Evolutionary conservation across 2,113 vertebrate genomes (phyloP).

Genomic region (Ptyas mucosa): DNA sequence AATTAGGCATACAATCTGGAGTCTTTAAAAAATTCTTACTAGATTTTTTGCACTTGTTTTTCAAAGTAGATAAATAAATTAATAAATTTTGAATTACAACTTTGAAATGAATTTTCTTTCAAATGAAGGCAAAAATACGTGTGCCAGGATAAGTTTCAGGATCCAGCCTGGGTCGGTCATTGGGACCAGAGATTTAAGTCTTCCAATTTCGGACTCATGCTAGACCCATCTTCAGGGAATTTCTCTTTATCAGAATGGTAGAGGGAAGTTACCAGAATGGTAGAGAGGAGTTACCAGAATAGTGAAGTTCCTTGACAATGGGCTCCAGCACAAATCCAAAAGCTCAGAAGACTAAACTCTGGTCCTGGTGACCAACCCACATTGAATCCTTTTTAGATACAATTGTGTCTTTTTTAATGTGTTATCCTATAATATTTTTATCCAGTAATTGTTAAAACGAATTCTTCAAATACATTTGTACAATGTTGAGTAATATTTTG

Average conservation of each 20-base stretch:
- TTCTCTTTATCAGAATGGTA: background rate
- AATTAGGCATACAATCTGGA: background rate
- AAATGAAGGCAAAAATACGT: background rate
- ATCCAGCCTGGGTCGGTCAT: background rate
- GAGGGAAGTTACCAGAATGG: background rate
- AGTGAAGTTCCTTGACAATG: background rate
- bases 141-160: background rate
- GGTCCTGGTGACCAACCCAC: background rate
- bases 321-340: background rate
- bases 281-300: background rate
- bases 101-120: background rate
- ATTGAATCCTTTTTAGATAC: background rate
- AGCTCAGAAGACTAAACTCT: background rate
- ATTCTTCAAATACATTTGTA: background rate
- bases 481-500: background rate
- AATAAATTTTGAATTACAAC: background rate
- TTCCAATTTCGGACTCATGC: background rate
- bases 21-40: background rate
- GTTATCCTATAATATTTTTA: background rate
- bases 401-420: background rate
- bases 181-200: background rate
- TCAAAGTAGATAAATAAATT: background rate
- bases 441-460: background rate
- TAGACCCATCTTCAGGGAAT: background rate
- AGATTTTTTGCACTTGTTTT: background rate